These are phyloP conservation scores for Meandrusa payeni DNA, from an alignment of 2,888 invertebrate genomes.

Conservation along the genomic window DNA sequence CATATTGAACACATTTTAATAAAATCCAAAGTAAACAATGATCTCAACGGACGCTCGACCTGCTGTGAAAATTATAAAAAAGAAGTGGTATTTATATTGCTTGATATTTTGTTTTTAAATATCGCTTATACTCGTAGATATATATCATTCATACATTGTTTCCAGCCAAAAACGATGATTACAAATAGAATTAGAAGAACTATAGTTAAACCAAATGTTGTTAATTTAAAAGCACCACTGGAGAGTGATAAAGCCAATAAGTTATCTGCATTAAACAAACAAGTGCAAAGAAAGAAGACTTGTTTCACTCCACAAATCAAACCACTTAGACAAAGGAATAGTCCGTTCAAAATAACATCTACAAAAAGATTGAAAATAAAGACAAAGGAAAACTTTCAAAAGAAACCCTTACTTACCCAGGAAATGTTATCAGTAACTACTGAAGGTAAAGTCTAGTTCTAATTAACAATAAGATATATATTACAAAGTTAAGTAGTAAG, in stretches of 20 bases:
- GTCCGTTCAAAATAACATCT: slow-evolving; percentile 12
- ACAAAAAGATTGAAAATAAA: slow-evolving; percentile 11
- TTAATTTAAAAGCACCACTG: slow-evolving; percentile 11
- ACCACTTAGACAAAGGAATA: slow-evolving; percentile 1
- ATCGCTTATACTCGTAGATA: no score
- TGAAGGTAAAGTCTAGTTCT: neutral
- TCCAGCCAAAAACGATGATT: slow-evolving; percentile 1
- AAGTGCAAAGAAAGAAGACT: slow-evolving; percentile 14
- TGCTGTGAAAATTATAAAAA: neutral
- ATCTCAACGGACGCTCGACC: neutral
- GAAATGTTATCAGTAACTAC: slow-evolving; percentile 1
- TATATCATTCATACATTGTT: no score
- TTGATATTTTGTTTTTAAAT: no score
- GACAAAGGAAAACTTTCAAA: slow-evolving; percentile 9
- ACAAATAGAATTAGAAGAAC: slow-evolving; percentile 5
- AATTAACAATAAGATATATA: no score
- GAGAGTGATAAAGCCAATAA: slow-evolving; percentile 2
- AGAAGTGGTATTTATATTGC: neutral
- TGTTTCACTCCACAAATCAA: slow-evolving; percentile 1
- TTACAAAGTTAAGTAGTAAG: no score
- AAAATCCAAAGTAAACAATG: slow-evolving; percentile 1
- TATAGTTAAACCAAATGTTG: neutral
- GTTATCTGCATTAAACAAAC: neutral
- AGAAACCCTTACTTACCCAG: slow-evolving; percentile 7
- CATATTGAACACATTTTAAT: slow-evolving; percentile 1